A percentile compares a stretch with the other conserved stretches of the same genome.
phyloP scores from a whole-genome alignment of 2,888 invertebrate genomes.

The Cryptophagus acutangulus region DNA sequence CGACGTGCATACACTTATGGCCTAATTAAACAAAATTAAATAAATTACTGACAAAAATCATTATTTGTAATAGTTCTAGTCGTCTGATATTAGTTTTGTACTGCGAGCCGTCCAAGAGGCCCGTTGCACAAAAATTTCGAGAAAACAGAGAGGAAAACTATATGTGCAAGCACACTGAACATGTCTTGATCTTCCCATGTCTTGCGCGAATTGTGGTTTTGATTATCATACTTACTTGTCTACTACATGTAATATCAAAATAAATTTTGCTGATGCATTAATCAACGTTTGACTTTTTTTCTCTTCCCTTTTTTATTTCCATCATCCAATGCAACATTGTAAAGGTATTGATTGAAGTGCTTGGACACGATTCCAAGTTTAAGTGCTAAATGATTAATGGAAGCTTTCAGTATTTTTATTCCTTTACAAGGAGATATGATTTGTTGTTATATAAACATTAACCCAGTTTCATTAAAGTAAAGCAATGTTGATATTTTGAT shows the following conservation, averaged over 20 bases:
- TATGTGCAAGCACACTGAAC: constrained; percentile 37
- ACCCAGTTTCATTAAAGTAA: too few species aligned
- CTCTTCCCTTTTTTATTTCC: too few species aligned
- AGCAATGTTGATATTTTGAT: too few species aligned
- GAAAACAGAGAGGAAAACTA: constrained; percentile 1
- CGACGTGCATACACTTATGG: constrained; percentile 36
- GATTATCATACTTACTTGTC: constrained; percentile 44
- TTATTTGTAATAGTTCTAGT: constrained; percentile 43
- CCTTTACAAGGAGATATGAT: too few species aligned
- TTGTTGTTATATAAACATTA: too few species aligned
- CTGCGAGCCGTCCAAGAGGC: constrained; percentile 35
- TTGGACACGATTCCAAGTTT: too few species aligned
- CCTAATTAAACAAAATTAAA: too few species aligned
- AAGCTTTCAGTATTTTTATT: too few species aligned
- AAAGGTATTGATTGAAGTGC: too few species aligned
- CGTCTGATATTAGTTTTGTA: constrained; percentile 31
- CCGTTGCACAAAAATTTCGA: constrained; percentile 32
- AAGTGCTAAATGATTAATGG: too few species aligned
- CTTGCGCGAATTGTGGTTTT: constrained; percentile 45
- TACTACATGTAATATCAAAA: constrained; percentile 46
- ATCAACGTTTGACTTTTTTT: too few species aligned
- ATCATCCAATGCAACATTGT: too few species aligned
- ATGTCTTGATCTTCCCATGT: constrained; percentile 47
- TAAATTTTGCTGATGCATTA: constrained; percentile 43
- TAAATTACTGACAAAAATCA: constrained; percentile 31